phyloP scores from a whole-genome alignment of 2,888 invertebrate genomes.

The Platycnemis pennipes region DNA sequence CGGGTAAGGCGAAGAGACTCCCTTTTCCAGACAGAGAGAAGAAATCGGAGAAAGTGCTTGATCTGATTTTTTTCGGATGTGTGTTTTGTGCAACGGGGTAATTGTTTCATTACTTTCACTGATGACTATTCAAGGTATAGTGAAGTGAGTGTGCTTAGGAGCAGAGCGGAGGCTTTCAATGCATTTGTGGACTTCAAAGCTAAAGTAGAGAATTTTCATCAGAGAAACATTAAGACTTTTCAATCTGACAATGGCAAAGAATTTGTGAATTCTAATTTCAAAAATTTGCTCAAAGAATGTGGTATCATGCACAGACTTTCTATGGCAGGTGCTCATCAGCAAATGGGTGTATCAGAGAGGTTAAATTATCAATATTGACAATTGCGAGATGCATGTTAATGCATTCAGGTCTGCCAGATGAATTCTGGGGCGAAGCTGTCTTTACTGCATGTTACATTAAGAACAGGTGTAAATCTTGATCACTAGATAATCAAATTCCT shows the following conservation, averaged over 20 bases:
- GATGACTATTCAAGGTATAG: too few relatives aligned
- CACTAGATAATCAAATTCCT: neutral
- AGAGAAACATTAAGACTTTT: too few relatives aligned
- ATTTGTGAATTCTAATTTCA: neutral
- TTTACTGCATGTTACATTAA: neutral
- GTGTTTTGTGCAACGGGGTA: neutral
- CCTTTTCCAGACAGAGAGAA: neutral
- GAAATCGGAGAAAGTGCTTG: neutral
- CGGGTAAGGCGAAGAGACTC: conserved; percentile 16
- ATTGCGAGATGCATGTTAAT: neutral
- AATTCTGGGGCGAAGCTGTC: neutral
- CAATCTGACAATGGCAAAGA: neutral
- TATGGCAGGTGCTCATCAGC: neutral
- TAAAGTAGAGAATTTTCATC: too few relatives aligned
- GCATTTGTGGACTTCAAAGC: too few relatives aligned
- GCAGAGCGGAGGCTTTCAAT: too few relatives aligned
- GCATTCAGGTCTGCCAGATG: neutral
- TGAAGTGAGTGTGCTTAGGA: too few relatives aligned
- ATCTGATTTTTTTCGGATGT: neutral
- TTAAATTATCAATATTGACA: neutral
- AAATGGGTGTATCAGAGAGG: neutral
- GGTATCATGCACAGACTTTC: neutral
- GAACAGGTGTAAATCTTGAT: neutral
- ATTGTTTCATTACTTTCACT: neutral
- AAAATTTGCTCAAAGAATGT: too few relatives aligned